Base-by-base conservation (phyloP, 1,140 invertebrate species). In the Leptoteleia sp. region DNA sequence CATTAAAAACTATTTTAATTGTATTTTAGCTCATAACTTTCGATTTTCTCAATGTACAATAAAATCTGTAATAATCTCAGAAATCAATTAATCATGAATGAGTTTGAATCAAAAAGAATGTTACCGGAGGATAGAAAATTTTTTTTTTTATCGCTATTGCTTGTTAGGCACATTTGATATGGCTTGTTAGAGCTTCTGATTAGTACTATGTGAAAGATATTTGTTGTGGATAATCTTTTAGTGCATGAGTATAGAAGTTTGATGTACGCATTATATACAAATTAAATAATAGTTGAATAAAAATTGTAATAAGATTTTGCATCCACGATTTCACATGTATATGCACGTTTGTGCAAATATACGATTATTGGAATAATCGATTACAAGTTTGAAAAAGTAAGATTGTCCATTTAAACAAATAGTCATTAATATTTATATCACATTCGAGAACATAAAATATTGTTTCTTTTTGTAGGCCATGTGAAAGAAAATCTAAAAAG, bases 401-500 rank as follows among this genome's bases (percentile, higher is more conserved):
- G 33, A 38, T 27, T 38, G 4, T 48, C 38, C 8, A 3, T 61
- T 45, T 29, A 29, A 72, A 61, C 25, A 50, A 71, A 61, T 27
- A 29, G 25, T 54, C 57, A 72, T 72, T 62, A 61, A 54, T 72
- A 62, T 62, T 61, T 61, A 71, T 70, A 42, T 0, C 15, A 33
- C n/a, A 52, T 61, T 59, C 7, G 27, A 43, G 15, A 42, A 37
- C 22, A 16, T 72, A 38, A 62, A 62, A 72, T 54, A 35, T 45
- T 38, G 54, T 55, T 13, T 35, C 5, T 31, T 42, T 73, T 59
- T 43, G 40, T 73, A 65, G 70, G 70, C 13, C 59, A 65, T 38
- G 59, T 65, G n/a, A 50, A 65, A 57, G 45, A 76, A 76, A 76
- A 61, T 64, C 11, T 61, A 61, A 61, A 76, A 43, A 61, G 31